Conservation (phyloP, 2,113 vertebrate species). For the Psammodynastes pulverulentus region DNA sequence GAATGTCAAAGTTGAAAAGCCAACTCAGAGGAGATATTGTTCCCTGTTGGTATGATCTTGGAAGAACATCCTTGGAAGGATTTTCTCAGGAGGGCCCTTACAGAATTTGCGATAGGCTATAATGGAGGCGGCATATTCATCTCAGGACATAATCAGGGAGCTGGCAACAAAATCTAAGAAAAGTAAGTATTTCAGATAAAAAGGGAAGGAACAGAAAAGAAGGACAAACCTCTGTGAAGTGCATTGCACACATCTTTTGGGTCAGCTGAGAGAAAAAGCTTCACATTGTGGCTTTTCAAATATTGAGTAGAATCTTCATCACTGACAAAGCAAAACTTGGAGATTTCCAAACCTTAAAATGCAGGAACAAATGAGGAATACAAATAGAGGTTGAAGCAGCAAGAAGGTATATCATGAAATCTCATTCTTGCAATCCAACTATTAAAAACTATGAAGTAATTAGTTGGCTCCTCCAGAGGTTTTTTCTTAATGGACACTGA, state of each 20-base stretch:
- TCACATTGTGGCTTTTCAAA: slow-evolving; percentile 69
- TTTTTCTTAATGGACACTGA: neutral
- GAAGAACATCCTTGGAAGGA: neutral
- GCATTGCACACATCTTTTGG: slow-evolving; percentile 64
- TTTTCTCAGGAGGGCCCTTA: neutral
- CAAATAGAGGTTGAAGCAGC: neutral
- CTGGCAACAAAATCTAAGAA: neutral
- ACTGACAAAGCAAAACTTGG: slow-evolving; percentile 76
- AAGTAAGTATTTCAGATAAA: neutral
- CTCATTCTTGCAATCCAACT: neutral
- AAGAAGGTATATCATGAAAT: neutral
- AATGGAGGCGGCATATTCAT: neutral
- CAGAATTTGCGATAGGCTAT: neutral
- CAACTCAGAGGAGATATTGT: neutral
- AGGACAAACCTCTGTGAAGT: slow-evolving; percentile 56
- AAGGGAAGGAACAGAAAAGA: rapidly evolving
- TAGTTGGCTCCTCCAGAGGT: neutral
- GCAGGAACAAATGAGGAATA: neutral
- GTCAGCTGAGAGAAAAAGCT: slow-evolving; percentile 78
- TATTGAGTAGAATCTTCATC: slow-evolving; percentile 69
- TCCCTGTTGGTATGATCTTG: neutral
- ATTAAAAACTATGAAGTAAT: neutral
- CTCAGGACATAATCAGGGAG: neutral
- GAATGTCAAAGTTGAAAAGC: neutral
- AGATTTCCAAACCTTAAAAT: slow-evolving; percentile 73